Conservation (phyloP, 2,888 invertebrate genomes). For the Eristalis intricaria region DNA sequence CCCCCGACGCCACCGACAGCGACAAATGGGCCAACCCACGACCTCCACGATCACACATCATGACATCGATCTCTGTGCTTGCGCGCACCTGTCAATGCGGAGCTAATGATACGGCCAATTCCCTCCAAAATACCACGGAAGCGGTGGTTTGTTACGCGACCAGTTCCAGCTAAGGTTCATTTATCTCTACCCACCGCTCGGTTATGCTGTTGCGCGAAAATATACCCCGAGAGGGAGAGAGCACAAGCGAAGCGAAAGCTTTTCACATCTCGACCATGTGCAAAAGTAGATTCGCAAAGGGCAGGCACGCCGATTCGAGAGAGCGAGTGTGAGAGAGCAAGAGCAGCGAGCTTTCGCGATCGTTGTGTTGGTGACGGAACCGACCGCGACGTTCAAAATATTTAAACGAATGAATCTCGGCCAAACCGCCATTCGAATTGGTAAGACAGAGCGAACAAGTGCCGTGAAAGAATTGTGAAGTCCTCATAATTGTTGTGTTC, state of each 20-base stretch:
- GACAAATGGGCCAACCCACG: constrained; percentile 25
- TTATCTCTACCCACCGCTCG: background rate
- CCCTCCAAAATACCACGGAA: constrained; percentile 3
- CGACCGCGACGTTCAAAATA: constrained; percentile 33
- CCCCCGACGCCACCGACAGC: background rate
- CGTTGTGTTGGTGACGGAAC: background rate
- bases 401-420: constrained; percentile 53
- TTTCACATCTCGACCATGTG: constrained; percentile 21
- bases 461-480: background rate
- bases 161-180: constrained; percentile 24
- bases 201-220: constrained; percentile 21
- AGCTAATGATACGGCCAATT: background rate
- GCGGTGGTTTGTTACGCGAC: constrained; percentile 1
- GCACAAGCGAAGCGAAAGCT: background rate
- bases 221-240: background rate
- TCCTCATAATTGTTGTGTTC: background rate
- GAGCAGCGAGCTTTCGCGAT: constrained; percentile 1
- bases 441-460: constrained; percentile 34
- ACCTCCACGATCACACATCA: constrained; percentile 11
- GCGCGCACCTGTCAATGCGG: background rate
- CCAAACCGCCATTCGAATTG: constrained; percentile 50
- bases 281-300: background rate
- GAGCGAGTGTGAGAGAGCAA: constrained; percentile 1
- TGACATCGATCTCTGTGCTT: background rate
- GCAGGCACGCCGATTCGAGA: background rate